A percentile compares a stretch with the other conserved stretches of the same genome.
These are phyloP conservation scores for Abramis brama DNA, from an alignment of 2,113 vertebrate genomes.

Conservation along the genomic window DNA sequence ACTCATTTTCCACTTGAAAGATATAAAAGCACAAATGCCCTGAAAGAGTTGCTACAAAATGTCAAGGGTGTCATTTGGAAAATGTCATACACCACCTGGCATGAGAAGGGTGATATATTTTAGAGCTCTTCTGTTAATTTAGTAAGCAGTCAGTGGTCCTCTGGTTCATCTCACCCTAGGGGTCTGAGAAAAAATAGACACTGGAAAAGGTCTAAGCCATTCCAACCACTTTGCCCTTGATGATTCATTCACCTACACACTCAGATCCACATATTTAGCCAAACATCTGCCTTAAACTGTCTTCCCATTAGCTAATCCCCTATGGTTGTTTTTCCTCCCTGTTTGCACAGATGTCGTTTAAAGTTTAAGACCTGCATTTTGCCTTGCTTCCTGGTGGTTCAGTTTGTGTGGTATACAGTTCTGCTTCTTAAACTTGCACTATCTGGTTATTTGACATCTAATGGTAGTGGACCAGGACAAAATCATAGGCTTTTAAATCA, in stretches of 20 bases:
- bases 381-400: not conserved
- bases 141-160: constrained; percentile 35
- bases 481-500: not conserved
- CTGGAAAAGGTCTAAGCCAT: constrained; percentile 41
- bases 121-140: constrained; percentile 44
- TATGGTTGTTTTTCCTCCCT: constrained; percentile 14
- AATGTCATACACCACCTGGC: constrained; percentile 34
- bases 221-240: constrained; percentile 27
- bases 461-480: too few relatives aligned
- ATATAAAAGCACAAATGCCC: constrained; percentile 39
- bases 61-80: constrained; percentile 39
- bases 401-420: constrained; percentile 8
- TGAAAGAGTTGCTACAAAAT: constrained; percentile 35
- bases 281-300: constrained; percentile 24
- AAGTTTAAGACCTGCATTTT: constrained; percentile 2
- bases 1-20: constrained; percentile 41
- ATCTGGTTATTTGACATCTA: not conserved
- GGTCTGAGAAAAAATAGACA: constrained; percentile 36
- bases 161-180: constrained; percentile 38
- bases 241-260: constrained; percentile 40
- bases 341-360: constrained; percentile 32
- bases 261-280: constrained; percentile 29
- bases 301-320: constrained; percentile 3
- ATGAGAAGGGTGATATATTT: constrained; percentile 44
- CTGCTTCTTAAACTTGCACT: not conserved